Evolutionary conservation across 2,888 invertebrate genomes (phyloP), one percentile per base, ranked within the genome.

Genomic region (Drosophila heteroneura): DNA sequence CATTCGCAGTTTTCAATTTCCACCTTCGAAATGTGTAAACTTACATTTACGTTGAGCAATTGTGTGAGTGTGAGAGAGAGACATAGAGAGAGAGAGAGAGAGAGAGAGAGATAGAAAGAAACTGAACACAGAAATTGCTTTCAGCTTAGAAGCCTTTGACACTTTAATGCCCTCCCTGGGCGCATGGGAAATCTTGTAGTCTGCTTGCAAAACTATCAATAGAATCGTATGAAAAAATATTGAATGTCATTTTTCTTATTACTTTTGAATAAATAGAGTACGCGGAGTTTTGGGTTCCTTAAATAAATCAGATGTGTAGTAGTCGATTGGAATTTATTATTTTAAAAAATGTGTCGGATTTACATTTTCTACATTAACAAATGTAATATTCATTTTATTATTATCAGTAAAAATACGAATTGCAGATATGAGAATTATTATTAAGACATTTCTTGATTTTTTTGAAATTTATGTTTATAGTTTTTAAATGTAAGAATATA

Each of bases 1-100:
- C 71, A 87, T 81, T 84, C 74, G 65, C 88, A 71, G 79, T 89
- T 85, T 85, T 85, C 85, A 85, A 85, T 85, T 85, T 89, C 79
- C 88, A 89, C 88, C 88, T 84, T 68, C 82, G 66, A 81, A 83
- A 83, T 79, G 89, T 89, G 85, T 79, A 89, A 87, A 76, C 82
- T 91, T 79, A 87, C 81, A 85, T 85, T 89, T 79, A 74, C 76
- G 70, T 62, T 67, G 76, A 58, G 32, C 9, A 5, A 22, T 14
- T 14, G 14, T 16, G 28, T 28, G 37, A 7, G 5, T 19, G 19
- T 1, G 3, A 9, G 2, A 30, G 0, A 22, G 1, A 28, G n/a
- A 19, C 19, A 39, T 0, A 39, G 19, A 0, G 28, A 16, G 0
- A 5, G 5, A 22, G 22, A 22, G 0, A 22, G 5, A 44, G 28